A percentile compares a stretch with the other conserved stretches of the same genome.
Conservation (phyloP, 2,888 invertebrate species). For the Drosophila suboccidentalis region DNA sequence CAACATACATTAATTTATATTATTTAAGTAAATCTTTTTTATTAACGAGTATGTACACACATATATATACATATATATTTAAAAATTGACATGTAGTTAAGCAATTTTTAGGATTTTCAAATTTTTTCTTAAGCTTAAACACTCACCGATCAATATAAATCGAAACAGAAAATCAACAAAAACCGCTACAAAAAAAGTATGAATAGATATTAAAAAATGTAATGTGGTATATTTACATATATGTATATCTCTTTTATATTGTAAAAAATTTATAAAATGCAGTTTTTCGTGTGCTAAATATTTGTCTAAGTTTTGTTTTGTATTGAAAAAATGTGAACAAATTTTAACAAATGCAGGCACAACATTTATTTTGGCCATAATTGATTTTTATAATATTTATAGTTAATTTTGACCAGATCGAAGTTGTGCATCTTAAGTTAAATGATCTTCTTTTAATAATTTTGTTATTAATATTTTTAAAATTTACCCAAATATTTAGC, state of each 20-base stretch:
- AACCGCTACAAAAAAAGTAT: constrained; percentile 6
- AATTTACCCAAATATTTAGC: constrained; percentile 46
- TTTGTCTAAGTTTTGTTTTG: constrained; percentile 33
- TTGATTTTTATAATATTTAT: background rate
- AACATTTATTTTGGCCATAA: background rate
- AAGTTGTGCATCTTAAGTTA: constrained; percentile 11
- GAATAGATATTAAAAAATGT: constrained; percentile 21
- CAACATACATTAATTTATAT: constrained; percentile 20
- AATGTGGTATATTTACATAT: constrained; percentile 20
- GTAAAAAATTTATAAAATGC: constrained; percentile 3
- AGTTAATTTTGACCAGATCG: background rate
- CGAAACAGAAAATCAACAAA: constrained; percentile 3
- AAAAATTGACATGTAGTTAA: constrained; percentile 60
- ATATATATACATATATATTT: constrained; percentile 18
- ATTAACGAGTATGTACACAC: constrained; percentile 3
- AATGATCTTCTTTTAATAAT: background rate
- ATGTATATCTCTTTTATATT: constrained; percentile 16
- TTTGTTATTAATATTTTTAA: background rate
- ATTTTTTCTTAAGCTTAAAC: constrained; percentile 52
- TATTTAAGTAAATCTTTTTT: constrained; percentile 38
- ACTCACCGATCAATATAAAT: constrained; percentile 51
- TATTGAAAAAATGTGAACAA: background rate
- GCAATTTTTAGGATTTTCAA: constrained; percentile 76
- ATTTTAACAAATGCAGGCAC: constrained; percentile 1
- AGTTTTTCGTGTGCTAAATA: constrained; percentile 41